These are phyloP conservation scores for Todiramphus saurophagus DNA, from an alignment of 2,113 vertebrate genomes.

Conservation along the genomic window DNA sequence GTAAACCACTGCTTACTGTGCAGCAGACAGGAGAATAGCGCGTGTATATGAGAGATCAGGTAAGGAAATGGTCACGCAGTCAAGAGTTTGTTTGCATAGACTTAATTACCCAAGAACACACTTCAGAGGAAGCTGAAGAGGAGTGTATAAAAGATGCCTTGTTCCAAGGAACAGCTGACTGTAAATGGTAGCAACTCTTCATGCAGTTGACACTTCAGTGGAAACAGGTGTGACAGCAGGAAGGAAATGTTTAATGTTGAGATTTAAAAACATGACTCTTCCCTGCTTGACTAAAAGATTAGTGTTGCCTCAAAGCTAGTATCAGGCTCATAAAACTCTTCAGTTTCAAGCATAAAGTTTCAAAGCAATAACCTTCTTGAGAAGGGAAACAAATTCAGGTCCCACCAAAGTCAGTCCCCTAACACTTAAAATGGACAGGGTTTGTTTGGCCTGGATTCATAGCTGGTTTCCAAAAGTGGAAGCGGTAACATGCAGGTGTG, in stretches of 20 bases:
- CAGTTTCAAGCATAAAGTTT: background rate
- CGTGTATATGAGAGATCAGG: background rate
- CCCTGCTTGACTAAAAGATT: background rate
- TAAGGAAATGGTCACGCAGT: background rate
- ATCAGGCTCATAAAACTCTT: background rate
- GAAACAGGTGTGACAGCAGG: conserved; percentile 10
- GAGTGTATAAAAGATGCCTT: background rate
- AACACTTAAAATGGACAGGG: background rate
- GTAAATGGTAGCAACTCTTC: background rate
- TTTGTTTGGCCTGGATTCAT: background rate
- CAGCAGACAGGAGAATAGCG: background rate
- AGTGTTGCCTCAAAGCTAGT: background rate
- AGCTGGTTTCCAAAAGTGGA: background rate
- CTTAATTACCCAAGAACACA: background rate
- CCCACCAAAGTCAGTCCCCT: background rate
- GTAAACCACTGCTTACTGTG: background rate
- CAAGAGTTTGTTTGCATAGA: background rate
- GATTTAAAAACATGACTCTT: background rate
- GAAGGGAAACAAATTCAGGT: background rate
- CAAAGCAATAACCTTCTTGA: background rate
- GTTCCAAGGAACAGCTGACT: background rate
- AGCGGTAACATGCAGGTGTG: background rate
- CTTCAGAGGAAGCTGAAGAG: background rate
- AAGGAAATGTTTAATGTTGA: conserved; percentile 11
- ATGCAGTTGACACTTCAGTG: background rate